Evolutionary conservation across 2,113 vertebrate genomes (phyloP), one percentile per base, ranked within the genome.

Genomic region (Platysteira castanea): DNA sequence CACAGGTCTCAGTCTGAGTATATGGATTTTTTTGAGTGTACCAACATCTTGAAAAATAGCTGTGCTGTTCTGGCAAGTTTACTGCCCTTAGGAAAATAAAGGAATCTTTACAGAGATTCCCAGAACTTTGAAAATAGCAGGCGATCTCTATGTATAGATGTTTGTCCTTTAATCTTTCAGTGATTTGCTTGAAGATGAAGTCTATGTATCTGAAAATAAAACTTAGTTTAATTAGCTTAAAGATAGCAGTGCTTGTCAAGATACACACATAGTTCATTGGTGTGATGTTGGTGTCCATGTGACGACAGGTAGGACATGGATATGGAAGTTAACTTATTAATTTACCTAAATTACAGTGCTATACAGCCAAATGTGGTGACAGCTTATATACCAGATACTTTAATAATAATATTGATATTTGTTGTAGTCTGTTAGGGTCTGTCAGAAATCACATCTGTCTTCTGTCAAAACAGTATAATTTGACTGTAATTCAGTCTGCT

Each of bases 181-280:
- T 77, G 27, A 42, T 77, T 84, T 77, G 11, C 83, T 28, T 79
- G 33, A 86, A 49, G 56, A 41, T 57, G 18, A 64, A 73, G 31
- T 80, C 87, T 76, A 47, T 77, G 37, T 73, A 33, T 65, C 24
- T 74, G 31, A 90, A 85, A 77, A 33, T 70, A 61, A 84, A 90
- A 80, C 11, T 47, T 56, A 7, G 27, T 73, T 73, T 70, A 71
- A 91, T 16, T 80, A 23, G 28, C 37, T 87, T 54, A 28, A 70
- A 81, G 23, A 44, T 64, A 16, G 54, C 31, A 53, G 31, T 70
- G 41, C 49, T 77, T 86, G 27, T 67, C 19, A 86, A 37, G 8
- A 8, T 24, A 16, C 41, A 50, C 7, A 7, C 5, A 28, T 28
- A 30, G 4, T 54, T 46, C 10, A 26, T 44, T 63, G 24, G 41